Evolutionary conservation across 2,888 invertebrate genomes (phyloP).

Genomic region (Trachelus troglodyta): DNA sequence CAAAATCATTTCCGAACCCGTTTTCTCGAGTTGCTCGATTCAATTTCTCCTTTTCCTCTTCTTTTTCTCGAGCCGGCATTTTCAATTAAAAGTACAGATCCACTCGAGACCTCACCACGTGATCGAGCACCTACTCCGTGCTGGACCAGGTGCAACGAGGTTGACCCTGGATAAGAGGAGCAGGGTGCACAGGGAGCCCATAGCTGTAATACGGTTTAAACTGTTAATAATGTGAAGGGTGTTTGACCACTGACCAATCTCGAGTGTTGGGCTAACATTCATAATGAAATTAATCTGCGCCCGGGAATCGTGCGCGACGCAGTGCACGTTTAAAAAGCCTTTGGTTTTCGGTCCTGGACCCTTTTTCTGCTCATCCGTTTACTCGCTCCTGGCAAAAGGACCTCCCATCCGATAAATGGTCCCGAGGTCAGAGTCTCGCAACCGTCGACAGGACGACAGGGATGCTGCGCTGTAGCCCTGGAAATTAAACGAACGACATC

Average conservation of each 20-base stretch:
- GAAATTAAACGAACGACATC: background rate
- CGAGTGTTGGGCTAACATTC: constrained; percentile 66
- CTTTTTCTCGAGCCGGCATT: constrained; percentile 7
- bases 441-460: background rate
- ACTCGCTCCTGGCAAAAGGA: constrained; percentile 10
- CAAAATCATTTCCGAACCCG: background rate
- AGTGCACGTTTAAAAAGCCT: constrained; percentile 46
- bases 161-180: background rate
- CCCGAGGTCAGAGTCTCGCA: background rate
- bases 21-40: constrained; percentile 5
- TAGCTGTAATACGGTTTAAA: constrained; percentile 48
- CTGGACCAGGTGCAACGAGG: background rate
- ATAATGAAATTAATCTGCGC: constrained; percentile 65
- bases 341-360: constrained; percentile 31
- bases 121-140: background rate
- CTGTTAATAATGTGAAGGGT: constrained; percentile 57
- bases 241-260: constrained; percentile 58
- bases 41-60: constrained; percentile 21
- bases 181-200: background rate
- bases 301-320: constrained; percentile 32
- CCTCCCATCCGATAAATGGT: background rate
- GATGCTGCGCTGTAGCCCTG: background rate
- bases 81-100: background rate
- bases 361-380: constrained; percentile 19
- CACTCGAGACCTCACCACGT: background rate